phyloP scores from a whole-genome alignment of 2,797 vertebrate species.

The Pseudochirops corinnae region DNA sequence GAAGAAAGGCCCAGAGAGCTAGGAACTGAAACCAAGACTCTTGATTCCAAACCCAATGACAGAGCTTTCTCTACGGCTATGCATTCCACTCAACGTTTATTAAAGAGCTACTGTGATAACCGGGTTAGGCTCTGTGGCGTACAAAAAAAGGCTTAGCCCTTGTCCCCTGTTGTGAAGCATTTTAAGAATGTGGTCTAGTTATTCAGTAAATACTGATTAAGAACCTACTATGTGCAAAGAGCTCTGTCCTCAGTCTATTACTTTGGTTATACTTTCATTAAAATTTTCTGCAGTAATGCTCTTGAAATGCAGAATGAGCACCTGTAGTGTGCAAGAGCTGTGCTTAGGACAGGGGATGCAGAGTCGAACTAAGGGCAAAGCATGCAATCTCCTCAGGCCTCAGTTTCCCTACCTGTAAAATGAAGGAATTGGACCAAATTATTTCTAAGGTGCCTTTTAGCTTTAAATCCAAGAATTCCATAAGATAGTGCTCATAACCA shows the following conservation, averaged over 20 bases:
- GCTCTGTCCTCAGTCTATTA: background rate
- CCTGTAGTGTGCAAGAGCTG: background rate
- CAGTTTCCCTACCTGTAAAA: background rate
- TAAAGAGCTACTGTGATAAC: background rate
- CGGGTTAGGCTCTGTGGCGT: background rate
- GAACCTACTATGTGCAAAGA: background rate
- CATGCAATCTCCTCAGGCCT: background rate
- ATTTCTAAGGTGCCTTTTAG: background rate
- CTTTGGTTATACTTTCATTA: background rate
- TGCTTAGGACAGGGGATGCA: background rate
- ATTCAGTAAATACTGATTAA: background rate
- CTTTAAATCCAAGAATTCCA: background rate
- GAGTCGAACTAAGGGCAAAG: background rate
- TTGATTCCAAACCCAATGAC: background rate
- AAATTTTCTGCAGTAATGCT: background rate
- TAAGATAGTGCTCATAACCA: background rate
- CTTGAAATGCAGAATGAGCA: background rate
- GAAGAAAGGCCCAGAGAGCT: too few relatives aligned
- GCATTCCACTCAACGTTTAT: background rate
- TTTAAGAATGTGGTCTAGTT: background rate
- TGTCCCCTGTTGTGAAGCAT: background rate
- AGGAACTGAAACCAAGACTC: background rate
- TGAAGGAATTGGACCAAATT: background rate
- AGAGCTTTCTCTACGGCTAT: background rate
- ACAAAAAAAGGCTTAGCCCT: background rate